Base-by-base conservation (phyloP, 2,113 vertebrate genomes). In the Eublepharis macularius region DNA sequence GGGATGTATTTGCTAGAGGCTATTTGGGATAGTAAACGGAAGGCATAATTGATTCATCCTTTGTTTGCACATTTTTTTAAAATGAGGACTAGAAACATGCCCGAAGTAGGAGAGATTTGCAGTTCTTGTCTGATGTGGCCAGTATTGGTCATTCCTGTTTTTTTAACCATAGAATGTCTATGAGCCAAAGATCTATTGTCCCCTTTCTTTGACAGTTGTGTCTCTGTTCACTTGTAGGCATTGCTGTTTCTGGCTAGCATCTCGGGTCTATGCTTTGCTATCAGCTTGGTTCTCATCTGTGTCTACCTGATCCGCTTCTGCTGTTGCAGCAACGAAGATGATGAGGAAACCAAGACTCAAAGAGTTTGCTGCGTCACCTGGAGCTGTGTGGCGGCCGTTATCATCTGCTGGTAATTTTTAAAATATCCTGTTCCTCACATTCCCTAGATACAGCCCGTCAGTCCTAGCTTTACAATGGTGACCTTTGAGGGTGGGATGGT, bases 241-340 rank as follows among this genome's bases (percentile, higher is more conserved):
- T 93, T 98, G 87, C 94, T 98, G 94, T 96, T 98, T 93, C 93
- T 98, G 92, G 98, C 94, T 74, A 97, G 97, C 90, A 86, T 98
- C 74, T 98, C 98, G 0, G 97, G 97, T 92, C 96, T 98, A 74
- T 97, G 97, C 70, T 94, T 98, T 24, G 92, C 97, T 75, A 92
- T 98, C 92, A 98, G 97, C 84, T 97, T 98, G 83, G 89, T 98
- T 74, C 96, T 97, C 90, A 95, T 98, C 68, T 96, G 97, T 41
- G 97, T 97, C 93, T 98, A 98, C 96, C 97, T 98, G 93, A 97
- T 98, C 92, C 97, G 95, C 6, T 93, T 97, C 94, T 98, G 98
- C 95, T 98, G 98, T 95, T 97, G 97, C 95, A 97, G 97, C 81
- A 95, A 95, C 6, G 95, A 97, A 84, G 97, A 97, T 5, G 97